Percentiles rank a stretch among this genome's conserved stretches.
Conservation (phyloP, 1,140 invertebrate species). For the Carposina sasakii region DNA sequence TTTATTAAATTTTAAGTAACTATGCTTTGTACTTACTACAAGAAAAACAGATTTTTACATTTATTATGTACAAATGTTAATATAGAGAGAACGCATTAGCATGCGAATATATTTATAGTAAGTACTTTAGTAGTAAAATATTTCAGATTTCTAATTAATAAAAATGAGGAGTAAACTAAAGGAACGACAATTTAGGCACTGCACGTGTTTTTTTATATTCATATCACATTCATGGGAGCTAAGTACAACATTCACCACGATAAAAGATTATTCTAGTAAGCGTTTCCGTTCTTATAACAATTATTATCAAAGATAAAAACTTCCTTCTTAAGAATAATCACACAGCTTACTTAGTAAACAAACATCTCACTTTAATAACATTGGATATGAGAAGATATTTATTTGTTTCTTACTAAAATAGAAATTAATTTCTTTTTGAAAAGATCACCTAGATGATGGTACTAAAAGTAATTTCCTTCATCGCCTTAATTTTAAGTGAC, state of each 20-base stretch:
- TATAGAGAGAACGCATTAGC: too few relatives aligned
- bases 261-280: slow-evolving; percentile 63
- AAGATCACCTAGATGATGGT: too few relatives aligned
- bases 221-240: slow-evolving; percentile 64
- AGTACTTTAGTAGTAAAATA: slow-evolving; percentile 34
- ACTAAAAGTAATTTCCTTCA: too few relatives aligned
- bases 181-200: slow-evolving; percentile 67
- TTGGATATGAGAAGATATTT: not conserved
- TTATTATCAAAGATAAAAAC: slow-evolving; percentile 47
- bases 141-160: slow-evolving; percentile 42
- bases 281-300: slow-evolving; percentile 64
- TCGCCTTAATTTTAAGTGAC: too few relatives aligned
- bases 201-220: slow-evolving; percentile 53
- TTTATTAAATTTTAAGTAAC: slow-evolving; percentile 65
- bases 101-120: slow-evolving; percentile 36
- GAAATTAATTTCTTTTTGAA: too few relatives aligned
- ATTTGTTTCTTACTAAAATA: not conserved
- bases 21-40: slow-evolving; percentile 67
- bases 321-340: not conserved
- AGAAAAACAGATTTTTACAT: slow-evolving; percentile 56
- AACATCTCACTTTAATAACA: not conserved
- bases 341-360: not conserved
- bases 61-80: slow-evolving; percentile 56
- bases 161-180: slow-evolving; percentile 39
- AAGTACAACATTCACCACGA: slow-evolving; percentile 45